Conservation (phyloP, 2,888 invertebrate genomes). For the Bhutanitis thaidina region DNA sequence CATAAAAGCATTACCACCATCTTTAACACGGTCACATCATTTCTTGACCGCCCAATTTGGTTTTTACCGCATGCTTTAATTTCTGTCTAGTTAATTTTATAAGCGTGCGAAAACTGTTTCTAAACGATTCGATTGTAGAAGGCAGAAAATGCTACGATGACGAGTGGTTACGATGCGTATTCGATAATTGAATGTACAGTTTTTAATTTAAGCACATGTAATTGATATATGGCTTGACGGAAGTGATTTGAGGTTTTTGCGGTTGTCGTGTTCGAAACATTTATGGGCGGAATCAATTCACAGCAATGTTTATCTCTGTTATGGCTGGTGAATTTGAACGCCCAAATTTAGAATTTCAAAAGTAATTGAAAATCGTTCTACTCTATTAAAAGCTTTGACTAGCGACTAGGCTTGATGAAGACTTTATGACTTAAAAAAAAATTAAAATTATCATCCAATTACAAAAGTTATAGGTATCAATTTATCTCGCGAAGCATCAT, state of each 20-base stretch:
- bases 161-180: constrained; percentile 18
- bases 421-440: too few species aligned
- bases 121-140: constrained; percentile 27
- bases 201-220: constrained; percentile 35
- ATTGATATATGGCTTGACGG: constrained; percentile 29
- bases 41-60: constrained; percentile 67
- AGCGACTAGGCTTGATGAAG: too few species aligned
- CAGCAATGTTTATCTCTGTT: neutral
- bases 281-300: constrained; percentile 2
- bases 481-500: too few species aligned
- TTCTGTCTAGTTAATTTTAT: constrained; percentile 47
- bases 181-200: constrained; percentile 41
- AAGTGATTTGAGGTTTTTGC: constrained; percentile 17
- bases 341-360: neutral
- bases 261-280: neutral
- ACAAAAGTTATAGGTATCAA: too few species aligned
- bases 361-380: neutral
- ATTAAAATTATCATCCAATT: too few species aligned
- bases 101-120: constrained; percentile 59
- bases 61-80: constrained; percentile 54
- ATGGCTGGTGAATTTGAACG: neutral
- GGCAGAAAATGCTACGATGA: constrained; percentile 1
- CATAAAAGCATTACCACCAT: constrained; percentile 65
- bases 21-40: constrained; percentile 74
- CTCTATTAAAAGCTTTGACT: too few species aligned